Conservation (phyloP, 35 echinoderm and acorn worm species). For the Lytechinus variegatus region DNA sequence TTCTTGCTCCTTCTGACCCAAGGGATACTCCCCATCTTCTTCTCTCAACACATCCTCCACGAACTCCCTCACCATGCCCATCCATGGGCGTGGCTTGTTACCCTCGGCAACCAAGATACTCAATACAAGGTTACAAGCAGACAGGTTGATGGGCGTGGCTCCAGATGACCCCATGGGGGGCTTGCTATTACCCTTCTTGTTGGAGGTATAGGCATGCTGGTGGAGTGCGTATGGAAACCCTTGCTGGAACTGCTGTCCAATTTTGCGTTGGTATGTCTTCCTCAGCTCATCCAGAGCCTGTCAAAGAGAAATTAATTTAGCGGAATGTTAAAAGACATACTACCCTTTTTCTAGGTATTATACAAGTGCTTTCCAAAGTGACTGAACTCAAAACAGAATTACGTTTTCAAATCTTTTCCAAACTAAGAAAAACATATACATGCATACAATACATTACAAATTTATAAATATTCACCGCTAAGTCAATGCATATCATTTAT, state of each 20-base stretch:
- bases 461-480: no score
- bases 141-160: constrained; percentile 60
- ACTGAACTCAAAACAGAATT: no score
- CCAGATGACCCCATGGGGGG: constrained; percentile 22
- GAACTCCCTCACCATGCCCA: constrained; percentile 57
- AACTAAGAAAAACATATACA: no score
- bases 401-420: no score
- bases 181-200: neutral
- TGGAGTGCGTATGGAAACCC: constrained; percentile 67
- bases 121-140: constrained; percentile 69
- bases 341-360: neutral
- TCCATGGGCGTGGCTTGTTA: constrained; percentile 51
- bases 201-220: constrained; percentile 32
- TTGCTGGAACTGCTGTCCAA: constrained; percentile 57
- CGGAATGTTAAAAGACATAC: neutral
- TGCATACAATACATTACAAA: no score
- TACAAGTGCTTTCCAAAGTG: no score
- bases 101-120: constrained; percentile 61
- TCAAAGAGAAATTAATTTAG: constrained; percentile 2
- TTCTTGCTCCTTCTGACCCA: constrained; percentile 51
- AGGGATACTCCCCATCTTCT: neutral
- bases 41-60: constrained; percentile 48
- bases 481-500: no score
- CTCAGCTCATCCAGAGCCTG: constrained; percentile 56
- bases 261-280: constrained; percentile 64